Conservation (phyloP, 2,113 vertebrate genomes). For the Artemisiospiza belli region DNA sequence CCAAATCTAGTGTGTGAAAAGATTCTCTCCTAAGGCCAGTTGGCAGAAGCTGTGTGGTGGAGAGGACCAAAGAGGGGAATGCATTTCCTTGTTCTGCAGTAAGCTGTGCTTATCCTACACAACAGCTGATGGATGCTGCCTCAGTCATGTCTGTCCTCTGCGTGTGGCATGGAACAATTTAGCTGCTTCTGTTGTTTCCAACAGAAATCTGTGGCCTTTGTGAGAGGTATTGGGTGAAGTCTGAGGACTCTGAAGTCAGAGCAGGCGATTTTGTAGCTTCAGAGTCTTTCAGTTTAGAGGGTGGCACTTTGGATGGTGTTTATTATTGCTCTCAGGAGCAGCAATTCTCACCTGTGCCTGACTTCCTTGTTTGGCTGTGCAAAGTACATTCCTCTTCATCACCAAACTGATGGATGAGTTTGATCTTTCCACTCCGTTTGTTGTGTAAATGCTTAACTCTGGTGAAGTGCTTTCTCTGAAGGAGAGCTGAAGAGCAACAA, state of each 20-base stretch:
- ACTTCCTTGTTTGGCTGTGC: conserved; percentile 12
- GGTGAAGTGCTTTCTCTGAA: conserved; percentile 28
- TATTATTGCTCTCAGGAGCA: background rate
- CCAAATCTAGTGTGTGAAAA: background rate
- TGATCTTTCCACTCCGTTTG: conserved; percentile 1
- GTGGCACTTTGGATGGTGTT: background rate
- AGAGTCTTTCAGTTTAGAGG: background rate
- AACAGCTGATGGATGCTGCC: background rate
- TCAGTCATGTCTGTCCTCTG: background rate
- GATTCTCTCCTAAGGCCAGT: background rate
- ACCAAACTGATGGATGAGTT: conserved; percentile 32
- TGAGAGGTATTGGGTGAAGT: background rate
- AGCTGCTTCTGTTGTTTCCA: background rate
- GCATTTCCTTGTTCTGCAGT: background rate
- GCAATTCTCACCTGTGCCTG: conserved; percentile 21
- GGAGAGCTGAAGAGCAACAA: background rate
- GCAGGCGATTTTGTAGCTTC: background rate
- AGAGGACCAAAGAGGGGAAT: background rate
- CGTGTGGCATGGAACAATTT: background rate
- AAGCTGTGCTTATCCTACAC: fast-evolving
- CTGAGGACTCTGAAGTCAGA: background rate
- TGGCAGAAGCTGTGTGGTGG: background rate
- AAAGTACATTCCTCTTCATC: conserved; percentile 39
- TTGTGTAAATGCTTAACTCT: conserved; percentile 44
- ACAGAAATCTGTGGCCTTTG: background rate